Conservation (phyloP, 2,113 vertebrate species). For the Hippocampus abdominalis region DNA sequence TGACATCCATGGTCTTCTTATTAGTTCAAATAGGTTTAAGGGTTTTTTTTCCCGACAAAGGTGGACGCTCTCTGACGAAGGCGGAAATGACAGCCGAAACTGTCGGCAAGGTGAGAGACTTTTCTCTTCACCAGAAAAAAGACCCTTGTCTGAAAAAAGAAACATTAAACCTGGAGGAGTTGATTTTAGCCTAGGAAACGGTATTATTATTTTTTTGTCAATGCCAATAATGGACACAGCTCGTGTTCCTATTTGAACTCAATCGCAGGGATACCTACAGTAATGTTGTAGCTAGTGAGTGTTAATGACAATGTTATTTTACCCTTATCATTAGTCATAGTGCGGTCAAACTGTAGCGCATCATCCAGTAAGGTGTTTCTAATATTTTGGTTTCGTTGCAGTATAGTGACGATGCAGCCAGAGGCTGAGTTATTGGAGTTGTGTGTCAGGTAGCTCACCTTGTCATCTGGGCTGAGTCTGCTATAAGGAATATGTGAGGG, state of each 20-base stretch:
- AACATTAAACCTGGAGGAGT: too few species aligned
- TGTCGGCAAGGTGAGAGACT: too few species aligned
- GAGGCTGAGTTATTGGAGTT: not conserved
- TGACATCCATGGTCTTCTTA: too few species aligned
- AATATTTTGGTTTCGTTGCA: not conserved
- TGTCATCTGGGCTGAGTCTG: slow-evolving; percentile 66
- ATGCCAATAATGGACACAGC: not conserved
- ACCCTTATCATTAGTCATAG: not conserved
- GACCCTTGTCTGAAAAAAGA: too few species aligned
- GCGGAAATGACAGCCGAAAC: too few species aligned
- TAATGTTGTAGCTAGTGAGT: not conserved
- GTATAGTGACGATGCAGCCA: not conserved
- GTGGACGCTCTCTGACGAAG: too few species aligned
- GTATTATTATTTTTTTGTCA: not conserved
- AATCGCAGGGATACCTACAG: not conserved
- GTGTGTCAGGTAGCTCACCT: slow-evolving; percentile 48
- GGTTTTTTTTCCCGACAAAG: too few species aligned
- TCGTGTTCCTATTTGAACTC: not conserved
- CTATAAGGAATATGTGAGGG: slow-evolving; percentile 73
- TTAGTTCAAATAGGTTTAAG: too few species aligned
- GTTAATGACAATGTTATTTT: not conserved
- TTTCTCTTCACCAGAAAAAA: too few species aligned
- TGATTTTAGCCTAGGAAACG: too few species aligned
- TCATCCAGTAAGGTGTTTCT: not conserved
- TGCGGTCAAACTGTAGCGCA: not conserved